Evolutionary conservation across 2,888 invertebrate genomes (phyloP), one percentile per base, ranked within the genome.

Genomic region (Antheraea assamensis): DNA sequence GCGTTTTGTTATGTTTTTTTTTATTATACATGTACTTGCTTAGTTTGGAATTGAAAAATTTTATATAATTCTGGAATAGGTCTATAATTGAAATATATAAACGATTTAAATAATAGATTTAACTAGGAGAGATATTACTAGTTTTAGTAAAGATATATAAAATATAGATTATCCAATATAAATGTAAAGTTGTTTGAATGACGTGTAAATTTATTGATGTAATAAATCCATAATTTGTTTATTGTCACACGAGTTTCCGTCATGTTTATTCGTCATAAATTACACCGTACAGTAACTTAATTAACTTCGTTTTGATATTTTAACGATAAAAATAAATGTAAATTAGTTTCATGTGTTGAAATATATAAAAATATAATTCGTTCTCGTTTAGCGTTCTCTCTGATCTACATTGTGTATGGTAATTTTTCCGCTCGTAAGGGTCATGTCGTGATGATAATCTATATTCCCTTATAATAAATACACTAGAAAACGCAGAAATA

Each of bases 191-290:
- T 35, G 1, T 66, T 52, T 72, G 21, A 71, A 71, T 71, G 27
- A 19, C 58, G 21, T 61, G 13, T 19, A 27, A 47, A 42, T 24
- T 64, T 64, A 64, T 64, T 64, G 61, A 15, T 27, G 30, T 64
- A 64, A 64, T 64, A 64, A 64, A 30, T 61, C 30, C 5, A 30
- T 64, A 30, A 64, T 64, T 64, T 64, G 27, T 64, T 64, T 68
- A 35, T 74, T 71, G 21, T 78, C 68, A 74, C 78, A 71, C 64
- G 70, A 66, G 73, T 71, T 78, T 71, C 72, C 21, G n/a, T 64
- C 35, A 68, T 68, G 61, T 30, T 35, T 68, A n/a, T 35, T 68
- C 8, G 68, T 5, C 35, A 21, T 35, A 24, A 21, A 68, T 68
- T 35, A 68, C 68, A 68, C 68, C 68, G 68, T 35, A 21, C 10